Conservation (phyloP, 2,888 invertebrate genomes). For the Hartigia nigra region DNA sequence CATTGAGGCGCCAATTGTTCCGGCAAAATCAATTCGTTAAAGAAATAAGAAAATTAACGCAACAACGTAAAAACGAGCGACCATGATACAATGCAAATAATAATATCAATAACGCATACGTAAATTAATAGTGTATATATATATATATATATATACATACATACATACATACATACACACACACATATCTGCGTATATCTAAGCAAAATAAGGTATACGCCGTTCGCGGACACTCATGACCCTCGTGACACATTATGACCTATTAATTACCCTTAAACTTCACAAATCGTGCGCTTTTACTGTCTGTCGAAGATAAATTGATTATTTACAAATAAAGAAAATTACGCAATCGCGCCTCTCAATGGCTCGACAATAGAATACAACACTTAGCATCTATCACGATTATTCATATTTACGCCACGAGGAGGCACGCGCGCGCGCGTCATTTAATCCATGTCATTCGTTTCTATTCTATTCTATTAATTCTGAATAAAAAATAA, state of each 20-base stretch:
- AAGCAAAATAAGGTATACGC: slow-evolving; percentile 27
- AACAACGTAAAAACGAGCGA: neutral
- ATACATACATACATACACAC: no score
- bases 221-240: slow-evolving; percentile 30
- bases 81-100: neutral
- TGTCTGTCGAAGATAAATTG: neutral
- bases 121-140: slow-evolving; percentile 24
- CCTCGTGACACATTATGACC: slow-evolving; percentile 16
- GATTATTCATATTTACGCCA: neutral
- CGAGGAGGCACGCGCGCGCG: neutral
- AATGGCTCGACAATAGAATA: neutral
- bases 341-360: neutral
- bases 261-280: slow-evolving; percentile 29
- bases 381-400: neutral
- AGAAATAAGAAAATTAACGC: neutral
- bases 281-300: slow-evolving; percentile 34
- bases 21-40: neutral
- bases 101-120: neutral
- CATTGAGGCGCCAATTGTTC: neutral
- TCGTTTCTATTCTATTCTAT: neutral
- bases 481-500: neutral
- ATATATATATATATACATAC: no score
- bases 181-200: no score
- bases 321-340: neutral
- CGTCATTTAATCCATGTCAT: neutral